These are phyloP conservation scores for Avahi laniger DNA, from an alignment of 2,797 vertebrate species.

Conservation along the genomic window DNA sequence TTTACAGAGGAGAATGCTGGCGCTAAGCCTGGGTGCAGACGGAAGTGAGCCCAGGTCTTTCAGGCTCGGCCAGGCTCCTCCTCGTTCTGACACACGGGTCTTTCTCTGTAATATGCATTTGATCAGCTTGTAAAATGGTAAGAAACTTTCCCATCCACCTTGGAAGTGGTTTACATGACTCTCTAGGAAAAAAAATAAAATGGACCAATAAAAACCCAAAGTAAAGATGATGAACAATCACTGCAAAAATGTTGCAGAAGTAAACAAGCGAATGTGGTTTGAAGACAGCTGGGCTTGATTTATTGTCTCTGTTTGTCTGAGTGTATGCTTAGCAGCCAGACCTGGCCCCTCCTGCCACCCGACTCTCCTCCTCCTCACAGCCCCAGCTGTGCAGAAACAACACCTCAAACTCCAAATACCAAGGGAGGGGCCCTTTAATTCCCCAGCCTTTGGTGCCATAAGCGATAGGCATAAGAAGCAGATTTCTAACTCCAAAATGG, in stretches of 20 bases:
- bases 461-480: neutral
- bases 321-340: neutral
- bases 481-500: neutral
- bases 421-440: neutral
- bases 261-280: neutral
- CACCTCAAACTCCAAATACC: neutral
- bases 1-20: neutral
- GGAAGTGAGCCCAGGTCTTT: neutral
- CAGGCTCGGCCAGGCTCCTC: neutral
- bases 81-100: neutral
- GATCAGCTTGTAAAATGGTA: neutral
- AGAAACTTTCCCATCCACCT: neutral
- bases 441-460: neutral
- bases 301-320: neutral
- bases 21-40: neutral
- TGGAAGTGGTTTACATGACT: neutral
- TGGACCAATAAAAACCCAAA: neutral
- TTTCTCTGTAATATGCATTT: neutral
- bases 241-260: neutral
- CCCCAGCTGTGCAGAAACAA: neutral
- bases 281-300: neutral
- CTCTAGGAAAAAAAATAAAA: conserved; percentile 5
- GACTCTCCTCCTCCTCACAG: neutral
- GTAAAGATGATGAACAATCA: neutral
- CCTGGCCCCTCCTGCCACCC: neutral